Base-by-base conservation (phyloP, 2,888 invertebrate species). In the Agriotes lineatus region DNA sequence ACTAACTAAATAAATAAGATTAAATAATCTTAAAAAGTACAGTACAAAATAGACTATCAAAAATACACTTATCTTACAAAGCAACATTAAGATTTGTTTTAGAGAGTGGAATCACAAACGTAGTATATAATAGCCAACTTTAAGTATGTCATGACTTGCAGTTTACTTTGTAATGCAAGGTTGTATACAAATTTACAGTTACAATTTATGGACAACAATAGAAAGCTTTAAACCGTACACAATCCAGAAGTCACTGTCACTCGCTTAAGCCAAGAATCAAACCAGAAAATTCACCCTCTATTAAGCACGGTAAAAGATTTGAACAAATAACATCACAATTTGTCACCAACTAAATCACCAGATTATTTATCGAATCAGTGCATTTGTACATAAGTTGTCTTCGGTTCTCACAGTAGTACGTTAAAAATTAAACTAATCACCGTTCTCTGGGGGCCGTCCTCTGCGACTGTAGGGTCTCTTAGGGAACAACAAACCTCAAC, bases 401-500 rank as follows among this genome's bases (percentile, higher is more conserved):
- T 62, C 57, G 39, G 39, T 59, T 20, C 33, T 52, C 42, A 42
- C 44, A 37, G 30, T 56, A 19, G 18, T 45, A 35, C 30, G 44
- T 61, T 42, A 25, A 50, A 35, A 63, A 52, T 68, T 52, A 42
- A 70, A 61, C 64, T 70, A 70, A 57, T 70, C 61, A 62, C 66
- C 45, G 39, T 61, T 48, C 61, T 74, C 74, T 12, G 76, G 73
- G 30, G 74, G 72, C 57, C 70, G 74, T 59, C 73, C 75, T 64
- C 71, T 69, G 20, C 75, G 71, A 57, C 73, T 67, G 61, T 75
- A 78, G 25, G 76, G 76, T 75, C 78, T 77, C 68, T 77, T 80
- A 44, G 76, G 75, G 69, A 74, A 75, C 60, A 79, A 78, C 74
- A 78, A 77, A 75, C 81, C 83, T 85, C 85, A 85, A 84, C 85